Base-by-base conservation (phyloP, 1,140 invertebrate species). In the Lepeophtheirus salmonis region DNA sequence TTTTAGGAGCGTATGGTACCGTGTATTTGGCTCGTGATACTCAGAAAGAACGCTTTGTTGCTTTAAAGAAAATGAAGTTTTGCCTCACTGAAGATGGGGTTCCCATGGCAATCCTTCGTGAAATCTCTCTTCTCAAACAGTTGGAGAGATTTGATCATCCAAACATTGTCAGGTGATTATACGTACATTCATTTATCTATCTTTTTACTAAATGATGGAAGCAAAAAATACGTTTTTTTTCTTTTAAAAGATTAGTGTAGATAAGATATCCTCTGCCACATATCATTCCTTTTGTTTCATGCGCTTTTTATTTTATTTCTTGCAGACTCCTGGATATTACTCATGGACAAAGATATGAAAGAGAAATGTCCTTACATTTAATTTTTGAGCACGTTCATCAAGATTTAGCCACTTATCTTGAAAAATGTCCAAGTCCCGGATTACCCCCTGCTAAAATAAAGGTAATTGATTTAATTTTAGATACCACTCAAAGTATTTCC, bases 311-410 rank as follows among this genome's bases (percentile, higher is more conserved):
- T 30, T 41, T 58, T 64, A 41, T 57, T 20, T 74, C 73, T 99
- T 51, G 90, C 98, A 1, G 87, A 69, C 75, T 97, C n/a, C 75
- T 96, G 63, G 92, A 97, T 69, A 82, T 94, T 67, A 84, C 83
- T 72, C 80, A 92, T 77, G 84, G 86, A 63, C 76, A 79, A 69
- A 70, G 78, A 62, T 75, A 77, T 21, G 81, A 85, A 59, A 77
- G 78, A 30, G 79, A 82, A 63, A 68, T 91, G 50, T 78, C 84
- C n/a, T 75, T 97, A 50, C 95, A 86, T 74, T 73, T 99, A 51
- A 90, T 99, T 1, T 97, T 98, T 70, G 95, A 99, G 72, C 91
- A 95, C 71, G 79, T 98, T 12, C 89, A 95, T 64, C 83, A 86
- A 67, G 87, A 92, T 71, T 72, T 94, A 17, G 79, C 83, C 13